Conservation (phyloP, 2,113 vertebrate genomes). For the Peromyscus polionotus region DNA sequence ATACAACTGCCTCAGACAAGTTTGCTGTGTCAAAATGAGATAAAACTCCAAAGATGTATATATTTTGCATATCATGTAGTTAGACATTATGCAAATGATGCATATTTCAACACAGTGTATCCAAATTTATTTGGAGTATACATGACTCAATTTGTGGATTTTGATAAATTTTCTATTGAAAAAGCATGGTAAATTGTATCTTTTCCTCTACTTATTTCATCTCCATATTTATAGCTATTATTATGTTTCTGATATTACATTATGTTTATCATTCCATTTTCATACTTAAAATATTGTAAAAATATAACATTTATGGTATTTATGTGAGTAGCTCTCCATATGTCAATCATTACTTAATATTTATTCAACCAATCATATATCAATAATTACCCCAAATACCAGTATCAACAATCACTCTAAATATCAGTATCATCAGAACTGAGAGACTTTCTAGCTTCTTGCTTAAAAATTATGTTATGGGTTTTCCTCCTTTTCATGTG, state of each 20-base stretch:
- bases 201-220: neutral
- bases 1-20: slow-evolving; percentile 13
- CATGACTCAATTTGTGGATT: neutral
- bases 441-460: neutral
- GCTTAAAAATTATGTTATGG: neutral
- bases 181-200: neutral
- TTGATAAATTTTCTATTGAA: neutral
- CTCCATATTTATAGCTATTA: neutral
- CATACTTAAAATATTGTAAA: neutral
- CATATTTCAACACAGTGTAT: neutral
- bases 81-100: neutral
- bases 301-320: neutral
- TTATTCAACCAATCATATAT: neutral
- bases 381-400: neutral
- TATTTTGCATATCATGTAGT: neutral
- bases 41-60: neutral
- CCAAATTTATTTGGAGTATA: neutral
- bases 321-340: neutral
- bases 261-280: neutral
- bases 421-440: neutral
- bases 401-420: neutral
- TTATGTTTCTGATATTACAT: too few species aligned
- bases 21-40: neutral
- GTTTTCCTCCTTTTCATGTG: neutral
- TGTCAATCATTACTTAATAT: neutral